Conservation (phyloP, 2,888 invertebrate species). For the Phlogophora meticulosa region DNA sequence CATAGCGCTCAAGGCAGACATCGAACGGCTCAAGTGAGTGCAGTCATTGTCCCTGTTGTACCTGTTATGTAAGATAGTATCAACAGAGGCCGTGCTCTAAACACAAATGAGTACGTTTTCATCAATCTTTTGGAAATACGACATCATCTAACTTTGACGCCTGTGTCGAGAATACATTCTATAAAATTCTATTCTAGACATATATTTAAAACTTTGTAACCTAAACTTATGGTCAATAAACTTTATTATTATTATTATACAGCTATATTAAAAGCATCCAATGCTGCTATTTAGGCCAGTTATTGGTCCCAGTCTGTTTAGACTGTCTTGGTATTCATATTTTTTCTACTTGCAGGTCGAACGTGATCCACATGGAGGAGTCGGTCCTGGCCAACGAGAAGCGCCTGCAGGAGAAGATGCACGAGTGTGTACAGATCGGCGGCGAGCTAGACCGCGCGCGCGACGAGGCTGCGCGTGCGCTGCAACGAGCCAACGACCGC, state of each 20-base stretch:
- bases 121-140: too few relatives aligned
- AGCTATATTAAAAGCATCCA: too few relatives aligned
- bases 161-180: too few relatives aligned
- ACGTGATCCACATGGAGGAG: slow-evolving; percentile 91
- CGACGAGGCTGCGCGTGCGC: slow-evolving; percentile 93
- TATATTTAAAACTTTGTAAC: too few relatives aligned
- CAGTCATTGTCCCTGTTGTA: neutral
- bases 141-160: too few relatives aligned
- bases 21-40: slow-evolving; percentile 84
- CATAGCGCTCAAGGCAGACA: slow-evolving; percentile 84
- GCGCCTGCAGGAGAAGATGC: slow-evolving; percentile 92
- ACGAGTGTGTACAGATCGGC: slow-evolving; percentile 92
- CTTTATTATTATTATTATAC: too few relatives aligned
- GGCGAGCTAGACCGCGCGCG: slow-evolving; percentile 92
- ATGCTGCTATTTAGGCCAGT: too few relatives aligned
- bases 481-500: slow-evolving; percentile 92
- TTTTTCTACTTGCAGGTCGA: slow-evolving; percentile 71
- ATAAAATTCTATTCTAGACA: too few relatives aligned
- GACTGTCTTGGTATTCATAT: too few relatives aligned
- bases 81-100: neutral
- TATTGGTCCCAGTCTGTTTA: too few relatives aligned
- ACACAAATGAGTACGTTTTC: too few relatives aligned
- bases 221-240: too few relatives aligned
- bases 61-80: neutral
- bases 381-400: slow-evolving; percentile 91